Percentiles rank a stretch among this genome's conserved stretches.
Conservation (phyloP, 2,113 vertebrate species). For the Cheirogaleus medius region DNA sequence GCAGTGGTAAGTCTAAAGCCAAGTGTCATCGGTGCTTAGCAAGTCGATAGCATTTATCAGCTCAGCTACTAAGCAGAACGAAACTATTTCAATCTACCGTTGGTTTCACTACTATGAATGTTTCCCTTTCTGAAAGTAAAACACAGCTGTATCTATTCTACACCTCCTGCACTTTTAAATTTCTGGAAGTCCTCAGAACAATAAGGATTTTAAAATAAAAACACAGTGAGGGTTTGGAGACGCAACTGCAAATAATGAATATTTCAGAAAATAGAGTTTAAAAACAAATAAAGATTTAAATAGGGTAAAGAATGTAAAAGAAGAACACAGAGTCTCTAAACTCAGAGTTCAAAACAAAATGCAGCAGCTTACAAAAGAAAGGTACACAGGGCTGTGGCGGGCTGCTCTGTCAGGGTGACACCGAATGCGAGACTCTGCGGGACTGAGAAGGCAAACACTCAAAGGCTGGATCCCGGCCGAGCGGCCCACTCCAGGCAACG, state of each 20-base stretch:
- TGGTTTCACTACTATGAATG: accelerated
- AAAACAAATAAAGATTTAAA: background rate
- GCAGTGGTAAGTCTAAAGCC: background rate
- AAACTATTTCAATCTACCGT: accelerated
- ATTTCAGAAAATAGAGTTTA: background rate
- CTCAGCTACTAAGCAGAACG: background rate
- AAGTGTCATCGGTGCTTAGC: background rate
- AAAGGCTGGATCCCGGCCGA: background rate
- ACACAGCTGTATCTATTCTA: background rate
- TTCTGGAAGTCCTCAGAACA: background rate
- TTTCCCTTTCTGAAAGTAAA: background rate
- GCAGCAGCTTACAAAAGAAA: background rate
- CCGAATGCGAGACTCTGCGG: background rate
- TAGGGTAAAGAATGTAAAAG: background rate
- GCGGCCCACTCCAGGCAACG: background rate
- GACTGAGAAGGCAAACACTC: background rate
- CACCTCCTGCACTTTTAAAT: background rate
- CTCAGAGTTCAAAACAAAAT: background rate
- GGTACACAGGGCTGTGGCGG: accelerated
- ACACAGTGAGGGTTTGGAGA: background rate
- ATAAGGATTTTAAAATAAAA: background rate
- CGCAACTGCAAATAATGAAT: background rate
- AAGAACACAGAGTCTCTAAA: background rate
- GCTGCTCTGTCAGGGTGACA: background rate
- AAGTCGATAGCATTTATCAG: background rate